Conservation (phyloP, 2,797 vertebrate genomes). For the Syngnathus rostellatus region DNA sequence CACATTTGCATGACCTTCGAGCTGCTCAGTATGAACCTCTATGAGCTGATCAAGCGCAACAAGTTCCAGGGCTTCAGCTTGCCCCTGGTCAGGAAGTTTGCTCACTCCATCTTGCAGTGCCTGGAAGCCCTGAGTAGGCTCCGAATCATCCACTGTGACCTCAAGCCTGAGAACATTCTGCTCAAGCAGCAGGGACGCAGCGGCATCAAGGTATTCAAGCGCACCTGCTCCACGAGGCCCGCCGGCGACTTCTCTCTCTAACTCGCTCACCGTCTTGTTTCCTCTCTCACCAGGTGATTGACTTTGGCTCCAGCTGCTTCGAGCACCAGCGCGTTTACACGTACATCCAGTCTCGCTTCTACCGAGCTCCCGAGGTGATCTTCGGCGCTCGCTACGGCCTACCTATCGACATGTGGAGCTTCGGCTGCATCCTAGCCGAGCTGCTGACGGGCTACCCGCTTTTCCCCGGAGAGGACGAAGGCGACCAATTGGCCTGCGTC, state of each 20-base stretch:
- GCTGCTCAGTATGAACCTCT: slow-evolving; percentile 92
- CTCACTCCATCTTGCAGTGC: slow-evolving; percentile 93
- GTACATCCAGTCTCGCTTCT: slow-evolving; percentile 97
- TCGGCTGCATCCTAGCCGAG: slow-evolving; percentile 94
- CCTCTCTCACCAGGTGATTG: slow-evolving; percentile 70
- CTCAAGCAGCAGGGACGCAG: slow-evolving; percentile 94
- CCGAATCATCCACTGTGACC: slow-evolving; percentile 96
- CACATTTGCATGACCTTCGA: slow-evolving; percentile 99
- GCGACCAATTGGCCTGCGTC: slow-evolving; percentile 92
- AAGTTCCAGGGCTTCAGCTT: slow-evolving; percentile 97
- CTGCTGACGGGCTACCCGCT: slow-evolving; percentile 93
- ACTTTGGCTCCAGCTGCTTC: slow-evolving; percentile 98
- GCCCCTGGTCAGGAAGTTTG: slow-evolving; percentile 91
- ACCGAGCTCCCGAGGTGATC: slow-evolving; percentile 91
- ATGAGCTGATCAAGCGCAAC: slow-evolving; percentile 95
- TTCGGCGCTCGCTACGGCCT: slow-evolving; percentile 91
- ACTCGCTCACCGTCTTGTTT: not conserved
- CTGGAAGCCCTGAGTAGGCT: slow-evolving; percentile 85
- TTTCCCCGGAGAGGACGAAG: slow-evolving; percentile 94
- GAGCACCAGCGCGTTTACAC: slow-evolving; percentile 98
- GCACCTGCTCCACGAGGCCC: not conserved
- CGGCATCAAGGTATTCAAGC: slow-evolving; percentile 79
- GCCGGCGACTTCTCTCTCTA: not conserved
- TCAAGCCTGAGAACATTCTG: slow-evolving; percentile 97
- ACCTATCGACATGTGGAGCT: slow-evolving; percentile 97